These are phyloP conservation scores for Ceratina australensis DNA, from an alignment of 1,140 invertebrate species.

Conservation along the genomic window DNA sequence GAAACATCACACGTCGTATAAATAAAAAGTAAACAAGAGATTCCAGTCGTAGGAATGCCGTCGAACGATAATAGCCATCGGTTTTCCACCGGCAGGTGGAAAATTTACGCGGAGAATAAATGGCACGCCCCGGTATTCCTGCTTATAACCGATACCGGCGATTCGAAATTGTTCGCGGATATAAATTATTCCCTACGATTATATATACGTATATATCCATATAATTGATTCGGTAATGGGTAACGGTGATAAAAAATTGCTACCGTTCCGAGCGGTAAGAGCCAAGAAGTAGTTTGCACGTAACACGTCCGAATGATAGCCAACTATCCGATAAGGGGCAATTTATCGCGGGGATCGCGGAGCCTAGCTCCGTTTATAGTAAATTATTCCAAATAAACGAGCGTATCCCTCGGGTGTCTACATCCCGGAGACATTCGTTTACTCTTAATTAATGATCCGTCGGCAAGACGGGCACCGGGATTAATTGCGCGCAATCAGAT, in stretches of 20 bases:
- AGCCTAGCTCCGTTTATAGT: constrained; percentile 41
- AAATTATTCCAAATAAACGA: constrained; percentile 67
- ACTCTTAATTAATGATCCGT: constrained; percentile 65
- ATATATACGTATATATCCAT: too few relatives aligned
- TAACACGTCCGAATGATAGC: constrained; percentile 7
- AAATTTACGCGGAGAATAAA: background rate
- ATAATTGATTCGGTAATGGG: too few relatives aligned
- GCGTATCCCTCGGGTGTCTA: constrained; percentile 54
- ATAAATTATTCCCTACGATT: too few relatives aligned
- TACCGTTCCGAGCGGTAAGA: background rate
- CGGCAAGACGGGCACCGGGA: constrained; percentile 55
- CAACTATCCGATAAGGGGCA: constrained; percentile 3
- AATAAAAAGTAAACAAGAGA: constrained; percentile 57
- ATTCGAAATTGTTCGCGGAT: too few relatives aligned
- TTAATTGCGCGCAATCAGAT: constrained; percentile 67
- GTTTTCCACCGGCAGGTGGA: constrained; percentile 14
- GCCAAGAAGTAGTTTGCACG: background rate
- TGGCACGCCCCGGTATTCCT: too few relatives aligned
- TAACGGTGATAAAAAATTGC: too few relatives aligned
- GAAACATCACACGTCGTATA: constrained; percentile 45
- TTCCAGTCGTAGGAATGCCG: constrained; percentile 31
- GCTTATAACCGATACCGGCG: too few relatives aligned
- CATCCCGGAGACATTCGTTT: constrained; percentile 63
- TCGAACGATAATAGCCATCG: constrained; percentile 53
- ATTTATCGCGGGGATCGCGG: constrained; percentile 26